Evolutionary conservation across 2,888 invertebrate genomes (phyloP).

Genomic region (Plagiodera versicolora): DNA sequence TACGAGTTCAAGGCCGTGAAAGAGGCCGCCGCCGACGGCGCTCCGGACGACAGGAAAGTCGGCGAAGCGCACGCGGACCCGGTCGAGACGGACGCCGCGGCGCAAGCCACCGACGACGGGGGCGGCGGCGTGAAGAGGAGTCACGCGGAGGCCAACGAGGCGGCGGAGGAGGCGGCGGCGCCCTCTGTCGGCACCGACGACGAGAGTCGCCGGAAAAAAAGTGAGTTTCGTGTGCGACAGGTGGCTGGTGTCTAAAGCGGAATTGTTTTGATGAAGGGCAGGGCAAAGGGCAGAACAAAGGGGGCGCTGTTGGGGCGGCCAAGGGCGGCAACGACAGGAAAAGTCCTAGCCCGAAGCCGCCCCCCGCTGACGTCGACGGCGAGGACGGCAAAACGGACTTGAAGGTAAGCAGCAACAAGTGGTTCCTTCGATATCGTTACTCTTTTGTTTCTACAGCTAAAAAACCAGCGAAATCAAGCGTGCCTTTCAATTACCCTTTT

Average conservation of each 20-base stretch:
- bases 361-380: constrained; percentile 57
- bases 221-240: too few species aligned
- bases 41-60: constrained; percentile 19
- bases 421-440: too few species aligned
- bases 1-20: constrained; percentile 64
- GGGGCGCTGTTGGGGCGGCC: constrained; percentile 61
- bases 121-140: constrained; percentile 49
- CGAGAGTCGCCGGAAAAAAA: constrained; percentile 71
- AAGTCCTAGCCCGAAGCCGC: constrained; percentile 67
- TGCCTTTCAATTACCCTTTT: too few species aligned
- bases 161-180: constrained; percentile 36
- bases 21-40: constrained; percentile 43
- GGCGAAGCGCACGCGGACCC: too few species aligned
- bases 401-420: too few species aligned
- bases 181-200: constrained; percentile 66
- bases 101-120: constrained; percentile 41
- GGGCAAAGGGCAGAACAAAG: constrained; percentile 73
- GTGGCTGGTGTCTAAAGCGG: too few species aligned
- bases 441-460: too few species aligned
- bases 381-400: constrained; percentile 60
- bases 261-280: too few species aligned
- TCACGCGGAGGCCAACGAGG: constrained; percentile 60
- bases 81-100: constrained; percentile 44
- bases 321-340: constrained; percentile 62
- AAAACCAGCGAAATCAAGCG: too few species aligned